A percentile compares a stretch with the other conserved stretches of the same genome.
phyloP scores from a whole-genome alignment of 2,888 invertebrate species.

The Parascotia fuliginaria region DNA sequence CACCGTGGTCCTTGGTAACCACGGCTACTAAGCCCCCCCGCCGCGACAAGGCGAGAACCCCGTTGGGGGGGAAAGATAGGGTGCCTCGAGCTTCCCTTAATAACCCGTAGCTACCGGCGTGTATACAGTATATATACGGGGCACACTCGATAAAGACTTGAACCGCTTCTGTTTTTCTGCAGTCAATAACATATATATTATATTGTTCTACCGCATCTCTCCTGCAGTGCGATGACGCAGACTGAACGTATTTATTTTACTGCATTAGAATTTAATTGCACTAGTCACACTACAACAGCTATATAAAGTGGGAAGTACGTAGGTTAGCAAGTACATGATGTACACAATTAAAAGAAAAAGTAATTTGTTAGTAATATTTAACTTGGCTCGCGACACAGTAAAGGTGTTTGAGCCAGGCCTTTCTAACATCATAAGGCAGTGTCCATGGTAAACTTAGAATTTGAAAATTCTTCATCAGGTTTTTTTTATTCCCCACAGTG shows the following conservation, averaged over 20 bases:
- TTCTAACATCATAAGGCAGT: too few relatives aligned
- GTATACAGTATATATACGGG: constrained; percentile 34
- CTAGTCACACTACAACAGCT: constrained; percentile 3
- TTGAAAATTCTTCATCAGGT: too few relatives aligned
- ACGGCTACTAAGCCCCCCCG: too few relatives aligned
- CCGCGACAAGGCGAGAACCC: too few relatives aligned
- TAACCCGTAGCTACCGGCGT: constrained; percentile 20
- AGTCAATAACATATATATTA: background rate
- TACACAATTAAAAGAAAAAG: too few relatives aligned
- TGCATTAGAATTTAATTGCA: constrained; percentile 22
- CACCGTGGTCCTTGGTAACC: too few relatives aligned
- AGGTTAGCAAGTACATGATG: background rate
- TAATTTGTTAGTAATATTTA: too few relatives aligned
- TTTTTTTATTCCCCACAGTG: too few relatives aligned
- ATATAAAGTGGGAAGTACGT: background rate
- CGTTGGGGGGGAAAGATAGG: too few relatives aligned
- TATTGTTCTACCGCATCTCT: constrained; percentile 12
- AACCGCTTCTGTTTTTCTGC: background rate
- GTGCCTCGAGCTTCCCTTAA: constrained; percentile 21
- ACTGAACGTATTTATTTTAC: constrained; percentile 22
- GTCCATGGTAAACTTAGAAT: too few relatives aligned
- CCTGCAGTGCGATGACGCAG: constrained; percentile 33
- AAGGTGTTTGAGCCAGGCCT: too few relatives aligned
- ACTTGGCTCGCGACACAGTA: too few relatives aligned
- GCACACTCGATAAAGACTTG: constrained; percentile 3